Evolutionary conservation across 2,113 vertebrate genomes (phyloP).

Genomic region (Montifringilla adamsi): DNA sequence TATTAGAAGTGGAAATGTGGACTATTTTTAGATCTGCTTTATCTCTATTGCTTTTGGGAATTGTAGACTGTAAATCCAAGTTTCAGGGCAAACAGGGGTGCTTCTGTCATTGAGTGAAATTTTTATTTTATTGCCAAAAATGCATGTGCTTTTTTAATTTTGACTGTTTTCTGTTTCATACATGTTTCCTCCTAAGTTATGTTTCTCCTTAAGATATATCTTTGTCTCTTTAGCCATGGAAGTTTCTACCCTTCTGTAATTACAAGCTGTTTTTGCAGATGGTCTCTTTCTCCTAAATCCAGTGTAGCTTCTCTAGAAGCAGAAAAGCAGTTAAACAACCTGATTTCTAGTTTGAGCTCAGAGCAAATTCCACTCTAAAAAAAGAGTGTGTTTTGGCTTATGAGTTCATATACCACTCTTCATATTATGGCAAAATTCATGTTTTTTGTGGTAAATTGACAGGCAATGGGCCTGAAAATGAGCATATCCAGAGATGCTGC

Average conservation of each 20-base stretch:
- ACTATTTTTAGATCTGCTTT: neutral
- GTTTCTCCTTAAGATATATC: neutral
- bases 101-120: neutral
- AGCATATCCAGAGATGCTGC: neutral
- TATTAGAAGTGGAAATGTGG: neutral
- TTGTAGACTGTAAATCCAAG: neutral
- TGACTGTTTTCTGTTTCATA: neutral
- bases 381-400: neutral
- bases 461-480: fast-evolving
- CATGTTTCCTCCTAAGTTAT: neutral
- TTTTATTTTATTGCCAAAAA: neutral
- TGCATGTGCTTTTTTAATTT: neutral
- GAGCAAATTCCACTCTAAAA: neutral
- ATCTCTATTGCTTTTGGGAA: neutral
- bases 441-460: neutral
- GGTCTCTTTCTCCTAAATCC: neutral
- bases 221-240: neutral
- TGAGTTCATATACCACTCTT: neutral
- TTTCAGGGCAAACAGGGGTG: neutral
- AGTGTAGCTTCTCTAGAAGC: neutral
- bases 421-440: neutral
- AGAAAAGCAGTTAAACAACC: neutral
- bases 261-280: neutral
- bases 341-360: neutral
- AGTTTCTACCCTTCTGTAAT: neutral